Conservation (phyloP, 2,888 invertebrate species). For the Brenthis daphne region DNA sequence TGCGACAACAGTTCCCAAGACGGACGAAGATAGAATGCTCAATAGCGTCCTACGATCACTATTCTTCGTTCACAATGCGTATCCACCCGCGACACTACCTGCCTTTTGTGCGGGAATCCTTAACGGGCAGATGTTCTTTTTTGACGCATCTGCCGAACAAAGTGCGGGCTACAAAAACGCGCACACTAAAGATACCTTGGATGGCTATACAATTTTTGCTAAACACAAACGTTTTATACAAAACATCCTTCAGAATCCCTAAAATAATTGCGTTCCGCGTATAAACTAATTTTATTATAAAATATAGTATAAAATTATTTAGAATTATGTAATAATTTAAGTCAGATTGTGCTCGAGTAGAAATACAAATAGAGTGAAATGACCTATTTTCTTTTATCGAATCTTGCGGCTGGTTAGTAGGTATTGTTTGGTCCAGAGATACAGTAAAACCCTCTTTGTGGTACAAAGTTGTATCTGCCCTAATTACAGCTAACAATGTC, state of each 20-base stretch:
- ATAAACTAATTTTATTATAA: conserved; percentile 11
- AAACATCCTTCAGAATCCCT: conserved; percentile 7
- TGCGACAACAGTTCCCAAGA: conserved; percentile 22
- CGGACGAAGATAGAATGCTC: conserved; percentile 38
- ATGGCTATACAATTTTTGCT: conserved; percentile 42
- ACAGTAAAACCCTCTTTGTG: conserved; percentile 22
- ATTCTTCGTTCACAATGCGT: conserved; percentile 43
- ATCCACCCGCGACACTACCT: conserved; percentile 47
- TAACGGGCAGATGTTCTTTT: conserved; percentile 51
- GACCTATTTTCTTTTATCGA: conserved; percentile 32
- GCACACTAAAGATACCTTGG: conserved; percentile 40
- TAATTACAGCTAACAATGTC: conserved; percentile 37
- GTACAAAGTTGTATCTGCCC: conserved; percentile 28
- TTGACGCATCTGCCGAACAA: conserved; percentile 48
- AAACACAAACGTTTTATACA: conserved; percentile 25
- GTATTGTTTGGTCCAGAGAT: conserved; percentile 28
- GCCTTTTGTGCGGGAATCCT: conserved; percentile 50
- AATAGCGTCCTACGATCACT: conserved; percentile 45
- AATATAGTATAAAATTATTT: no score
- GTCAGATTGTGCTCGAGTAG: conserved; percentile 1
- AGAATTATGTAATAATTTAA: background rate
- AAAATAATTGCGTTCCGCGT: background rate
- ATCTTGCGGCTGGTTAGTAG: conserved; percentile 22
- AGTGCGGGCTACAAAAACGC: conserved; percentile 40
- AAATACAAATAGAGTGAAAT: conserved; percentile 14